Percentiles rank a stretch among this genome's conserved stretches.
phyloP scores from a whole-genome alignment of 2,888 invertebrate species.

The Pomacea canaliculata region DNA sequence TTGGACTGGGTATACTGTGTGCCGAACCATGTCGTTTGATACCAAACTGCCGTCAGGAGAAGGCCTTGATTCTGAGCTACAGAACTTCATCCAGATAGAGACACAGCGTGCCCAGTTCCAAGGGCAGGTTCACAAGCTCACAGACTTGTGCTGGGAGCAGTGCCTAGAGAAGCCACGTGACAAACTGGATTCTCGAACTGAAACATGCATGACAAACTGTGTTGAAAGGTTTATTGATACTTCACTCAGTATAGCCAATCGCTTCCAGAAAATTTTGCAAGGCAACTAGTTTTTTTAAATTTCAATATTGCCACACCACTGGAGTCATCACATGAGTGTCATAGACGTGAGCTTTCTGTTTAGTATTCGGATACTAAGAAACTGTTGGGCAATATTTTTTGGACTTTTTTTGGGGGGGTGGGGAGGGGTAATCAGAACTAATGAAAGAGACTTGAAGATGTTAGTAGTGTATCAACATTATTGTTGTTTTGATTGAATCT shows the following conservation, averaged over 20 bases:
- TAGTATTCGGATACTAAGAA: too few relatives aligned
- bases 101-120: slow-evolving; percentile 44
- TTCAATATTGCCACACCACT: background rate
- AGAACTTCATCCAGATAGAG: slow-evolving; percentile 41
- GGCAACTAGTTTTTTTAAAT: slow-evolving; percentile 19
- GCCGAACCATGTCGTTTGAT: slow-evolving; percentile 31
- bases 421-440: too few relatives aligned
- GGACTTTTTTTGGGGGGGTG: too few relatives aligned
- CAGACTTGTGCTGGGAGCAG: slow-evolving; percentile 96
- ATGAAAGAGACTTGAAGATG: too few relatives aligned
- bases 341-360: too few relatives aligned
- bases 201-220: slow-evolving; percentile 91
- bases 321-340: background rate
- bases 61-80: slow-evolving; percentile 40
- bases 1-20: too few relatives aligned
- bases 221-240: slow-evolving; percentile 95
- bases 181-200: slow-evolving; percentile 88
- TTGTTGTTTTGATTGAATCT: too few relatives aligned
- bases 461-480: too few relatives aligned
- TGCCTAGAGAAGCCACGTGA: slow-evolving; percentile 91
- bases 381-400: too few relatives aligned
- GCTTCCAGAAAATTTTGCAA: slow-evolving; percentile 74
- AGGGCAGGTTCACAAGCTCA: slow-evolving; percentile 85
- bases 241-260: slow-evolving; percentile 86
- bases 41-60: slow-evolving; percentile 33